A percentile compares a stretch with the other conserved stretches of the same genome.
Evolutionary conservation across 2,888 invertebrate genomes (phyloP).

Genomic region (Drosophila affinis): DNA sequence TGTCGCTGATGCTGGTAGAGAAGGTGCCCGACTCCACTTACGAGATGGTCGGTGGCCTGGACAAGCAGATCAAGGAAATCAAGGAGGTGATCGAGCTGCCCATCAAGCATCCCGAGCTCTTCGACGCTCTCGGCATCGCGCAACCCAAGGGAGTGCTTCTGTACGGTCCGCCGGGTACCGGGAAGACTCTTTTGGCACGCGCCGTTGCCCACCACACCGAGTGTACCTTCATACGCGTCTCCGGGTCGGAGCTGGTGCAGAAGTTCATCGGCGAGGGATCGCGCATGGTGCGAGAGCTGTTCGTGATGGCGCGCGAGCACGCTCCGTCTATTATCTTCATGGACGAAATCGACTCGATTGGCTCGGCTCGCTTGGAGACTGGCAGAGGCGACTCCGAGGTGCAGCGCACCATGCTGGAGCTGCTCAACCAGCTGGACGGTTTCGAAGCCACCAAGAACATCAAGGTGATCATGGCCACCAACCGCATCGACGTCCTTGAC

Average conservation of each 20-base stretch:
- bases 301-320: slow-evolving; percentile 99
- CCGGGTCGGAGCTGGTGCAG: slow-evolving; percentile 99
- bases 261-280: slow-evolving; percentile 99
- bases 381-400: slow-evolving; percentile 99
- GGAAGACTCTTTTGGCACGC: slow-evolving; percentile 97
- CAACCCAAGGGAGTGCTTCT: slow-evolving; percentile 99
- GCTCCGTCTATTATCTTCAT: slow-evolving; percentile 99
- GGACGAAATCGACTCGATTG: slow-evolving; percentile 99
- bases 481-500: slow-evolving; percentile 99
- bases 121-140: slow-evolving; percentile 99
- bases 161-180: slow-evolving; percentile 96
- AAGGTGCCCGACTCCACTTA: slow-evolving; percentile 99
- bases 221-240: slow-evolving; percentile 99
- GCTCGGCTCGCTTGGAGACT: slow-evolving; percentile 98
- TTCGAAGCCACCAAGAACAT: slow-evolving; percentile 99
- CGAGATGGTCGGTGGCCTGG: slow-evolving; percentile 99
- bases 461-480: slow-evolving; percentile 99
- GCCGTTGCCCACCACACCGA: slow-evolving; percentile 99
- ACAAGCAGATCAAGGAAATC: slow-evolving; percentile 99
- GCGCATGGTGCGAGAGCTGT: slow-evolving; percentile 98
- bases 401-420: slow-evolving; percentile 99
- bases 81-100: slow-evolving; percentile 99
- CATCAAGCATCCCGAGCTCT: slow-evolving; percentile 99
- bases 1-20: slow-evolving; percentile 99
- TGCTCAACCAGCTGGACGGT: slow-evolving; percentile 98